These are phyloP conservation scores for Netelia inedita DNA, from an alignment of 2,888 invertebrate species.

Conservation along the genomic window DNA sequence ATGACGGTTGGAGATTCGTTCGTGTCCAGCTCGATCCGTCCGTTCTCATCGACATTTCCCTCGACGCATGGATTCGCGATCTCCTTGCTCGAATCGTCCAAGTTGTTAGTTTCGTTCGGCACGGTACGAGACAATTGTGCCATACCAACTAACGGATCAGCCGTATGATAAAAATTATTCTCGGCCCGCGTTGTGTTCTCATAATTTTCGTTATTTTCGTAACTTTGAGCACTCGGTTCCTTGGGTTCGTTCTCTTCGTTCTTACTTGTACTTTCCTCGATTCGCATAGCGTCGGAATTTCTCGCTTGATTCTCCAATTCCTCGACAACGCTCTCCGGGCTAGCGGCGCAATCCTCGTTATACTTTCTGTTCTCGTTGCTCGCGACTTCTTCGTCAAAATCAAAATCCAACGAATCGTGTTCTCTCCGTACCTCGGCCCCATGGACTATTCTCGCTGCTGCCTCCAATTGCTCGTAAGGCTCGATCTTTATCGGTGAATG, in stretches of 20 bases:
- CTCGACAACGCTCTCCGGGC: slow-evolving; percentile 54
- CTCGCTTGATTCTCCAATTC: slow-evolving; percentile 58
- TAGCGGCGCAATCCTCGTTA: slow-evolving; percentile 50
- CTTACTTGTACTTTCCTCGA: neutral
- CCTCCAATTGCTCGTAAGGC: slow-evolving; percentile 76
- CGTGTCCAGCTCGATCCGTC: slow-evolving; percentile 53
- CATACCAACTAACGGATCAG: slow-evolving; percentile 71
- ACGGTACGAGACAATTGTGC: slow-evolving; percentile 37
- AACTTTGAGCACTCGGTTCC: slow-evolving; percentile 29
- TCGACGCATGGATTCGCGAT: slow-evolving; percentile 15
- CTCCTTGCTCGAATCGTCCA: slow-evolving; percentile 19
- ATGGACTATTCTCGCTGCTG: slow-evolving; percentile 40
- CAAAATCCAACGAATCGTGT: slow-evolving; percentile 75
- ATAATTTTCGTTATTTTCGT: slow-evolving; percentile 28
- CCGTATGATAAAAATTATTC: slow-evolving; percentile 64
- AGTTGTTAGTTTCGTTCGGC: slow-evolving; percentile 28
- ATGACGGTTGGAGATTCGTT: slow-evolving; percentile 52
- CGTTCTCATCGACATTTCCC: slow-evolving; percentile 19
- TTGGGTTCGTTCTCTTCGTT: neutral
- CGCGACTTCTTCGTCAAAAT: slow-evolving; percentile 74
- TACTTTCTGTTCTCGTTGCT: slow-evolving; percentile 64
- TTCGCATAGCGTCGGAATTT: neutral
- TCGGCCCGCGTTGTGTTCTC: neutral
- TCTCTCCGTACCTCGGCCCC: slow-evolving; percentile 33
- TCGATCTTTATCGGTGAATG: slow-evolving; percentile 80